Conservation (phyloP, 1,140 invertebrate species). For the Brachionus rubens region DNA sequence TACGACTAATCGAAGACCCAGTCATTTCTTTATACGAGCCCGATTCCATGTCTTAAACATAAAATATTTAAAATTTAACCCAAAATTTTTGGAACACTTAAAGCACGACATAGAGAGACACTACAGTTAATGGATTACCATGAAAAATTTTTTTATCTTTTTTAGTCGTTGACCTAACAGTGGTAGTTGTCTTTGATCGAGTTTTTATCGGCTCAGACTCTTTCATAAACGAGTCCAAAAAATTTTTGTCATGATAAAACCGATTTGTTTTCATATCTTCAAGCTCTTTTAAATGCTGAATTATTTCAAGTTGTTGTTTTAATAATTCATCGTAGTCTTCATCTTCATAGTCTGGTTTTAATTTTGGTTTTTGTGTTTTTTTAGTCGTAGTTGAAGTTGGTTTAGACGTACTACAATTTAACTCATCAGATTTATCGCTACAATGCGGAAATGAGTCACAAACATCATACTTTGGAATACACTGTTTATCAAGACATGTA, state of each 20-base stretch:
- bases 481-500: constrained; percentile 23
- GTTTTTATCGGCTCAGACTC: background rate
- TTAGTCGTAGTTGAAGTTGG: background rate
- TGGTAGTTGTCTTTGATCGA: background rate
- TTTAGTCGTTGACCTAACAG: background rate
- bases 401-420: constrained; percentile 3
- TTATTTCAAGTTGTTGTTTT: constrained; percentile 16
- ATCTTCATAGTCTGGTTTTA: background rate
- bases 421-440: constrained; percentile 32
- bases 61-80: too few species aligned
- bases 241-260: constrained; percentile 16
- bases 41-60: background rate
- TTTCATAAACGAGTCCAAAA: constrained; percentile 1
- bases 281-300: constrained; percentile 15
- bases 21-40: background rate
- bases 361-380: background rate
- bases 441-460: constrained; percentile 23
- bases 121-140: too few species aligned
- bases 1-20: background rate
- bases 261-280: background rate
- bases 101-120: too few species aligned
- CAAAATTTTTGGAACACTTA: too few species aligned
- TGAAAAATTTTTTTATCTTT: too few species aligned
- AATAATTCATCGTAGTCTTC: background rate
- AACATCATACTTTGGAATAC: constrained; percentile 44